Percentiles rank a stretch among this genome's conserved stretches.
Evolutionary conservation across 2,113 vertebrate genomes (phyloP).

Genomic region (Oreochromis niloticus): DNA sequence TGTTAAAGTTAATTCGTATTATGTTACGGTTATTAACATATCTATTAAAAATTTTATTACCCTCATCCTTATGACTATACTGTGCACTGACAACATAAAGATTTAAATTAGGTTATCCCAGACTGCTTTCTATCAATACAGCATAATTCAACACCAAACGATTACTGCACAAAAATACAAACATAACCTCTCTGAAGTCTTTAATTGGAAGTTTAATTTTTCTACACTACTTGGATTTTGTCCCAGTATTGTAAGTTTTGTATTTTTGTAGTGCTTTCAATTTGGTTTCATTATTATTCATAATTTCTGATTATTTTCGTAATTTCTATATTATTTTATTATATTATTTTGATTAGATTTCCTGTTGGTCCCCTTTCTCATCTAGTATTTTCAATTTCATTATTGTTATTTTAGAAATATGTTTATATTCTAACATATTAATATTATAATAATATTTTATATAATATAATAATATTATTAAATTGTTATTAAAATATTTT

Average conservation of each 20-base stretch:
- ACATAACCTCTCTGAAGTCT: not conserved
- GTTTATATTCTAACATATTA: not conserved
- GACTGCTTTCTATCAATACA: not conserved
- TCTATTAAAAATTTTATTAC: fast-evolving
- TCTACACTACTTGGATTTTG: not conserved
- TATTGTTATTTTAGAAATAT: not conserved
- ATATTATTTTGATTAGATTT: not conserved
- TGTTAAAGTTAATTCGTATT: not conserved
- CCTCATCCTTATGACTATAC: not conserved
- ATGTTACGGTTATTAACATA: not conserved
- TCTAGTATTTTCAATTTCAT: not conserved
- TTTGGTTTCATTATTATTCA: not conserved
- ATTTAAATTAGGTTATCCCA: not conserved
- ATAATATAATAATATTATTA: not conserved
- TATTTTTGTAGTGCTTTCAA: not conserved
- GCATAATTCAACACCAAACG: fast-evolving
- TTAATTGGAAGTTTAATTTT: not conserved
- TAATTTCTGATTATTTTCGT: not conserved
- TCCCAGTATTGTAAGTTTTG: not conserved
- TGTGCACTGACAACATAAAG: not conserved
- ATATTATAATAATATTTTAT: too few species aligned
- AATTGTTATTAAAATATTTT: not conserved
- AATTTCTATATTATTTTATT: too few species aligned
- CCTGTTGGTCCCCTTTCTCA: not conserved
- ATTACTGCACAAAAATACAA: not conserved